Percentiles rank a stretch among this genome's conserved stretches.
Evolutionary conservation across 2,888 invertebrate genomes (phyloP).

Genomic region (Catocala sponsa): DNA sequence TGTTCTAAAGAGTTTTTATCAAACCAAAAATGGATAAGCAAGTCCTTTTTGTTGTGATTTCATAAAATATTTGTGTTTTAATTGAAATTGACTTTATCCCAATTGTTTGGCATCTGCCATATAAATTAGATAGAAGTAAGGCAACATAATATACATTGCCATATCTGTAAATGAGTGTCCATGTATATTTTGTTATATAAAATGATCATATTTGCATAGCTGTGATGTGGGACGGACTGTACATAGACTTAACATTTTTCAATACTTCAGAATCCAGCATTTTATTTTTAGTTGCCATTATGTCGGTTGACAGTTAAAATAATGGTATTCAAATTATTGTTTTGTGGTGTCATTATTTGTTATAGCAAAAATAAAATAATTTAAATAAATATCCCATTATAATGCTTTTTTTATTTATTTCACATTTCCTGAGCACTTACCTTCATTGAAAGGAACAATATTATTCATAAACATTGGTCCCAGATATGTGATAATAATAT

Average conservation of each 20-base stretch:
- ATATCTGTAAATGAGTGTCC: background rate
- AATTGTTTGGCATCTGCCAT: too few relatives aligned
- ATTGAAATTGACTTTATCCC: too few relatives aligned
- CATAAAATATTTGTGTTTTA: too few relatives aligned
- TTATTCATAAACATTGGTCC: too few relatives aligned
- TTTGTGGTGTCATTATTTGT: constrained; percentile 30
- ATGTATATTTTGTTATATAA: constrained; percentile 5
- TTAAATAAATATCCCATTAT: constrained; percentile 38
- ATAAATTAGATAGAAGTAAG: too few relatives aligned
- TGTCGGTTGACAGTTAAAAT: constrained; percentile 9
- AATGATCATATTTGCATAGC: background rate
- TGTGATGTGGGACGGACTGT: background rate
- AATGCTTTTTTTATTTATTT: background rate
- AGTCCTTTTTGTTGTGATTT: too few relatives aligned
- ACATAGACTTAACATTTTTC: background rate
- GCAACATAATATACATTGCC: background rate
- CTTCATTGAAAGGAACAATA: background rate
- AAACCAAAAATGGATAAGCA: too few relatives aligned
- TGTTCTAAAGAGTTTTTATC: too few relatives aligned
- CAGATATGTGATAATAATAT: too few relatives aligned
- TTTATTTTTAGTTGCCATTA: background rate
- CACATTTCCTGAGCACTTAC: background rate
- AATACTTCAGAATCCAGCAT: background rate
- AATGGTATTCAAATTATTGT: constrained; percentile 20
- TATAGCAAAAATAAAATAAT: constrained; percentile 29